Base-by-base conservation (phyloP, 2,113 vertebrate species). In the Buteo buteo region DNA sequence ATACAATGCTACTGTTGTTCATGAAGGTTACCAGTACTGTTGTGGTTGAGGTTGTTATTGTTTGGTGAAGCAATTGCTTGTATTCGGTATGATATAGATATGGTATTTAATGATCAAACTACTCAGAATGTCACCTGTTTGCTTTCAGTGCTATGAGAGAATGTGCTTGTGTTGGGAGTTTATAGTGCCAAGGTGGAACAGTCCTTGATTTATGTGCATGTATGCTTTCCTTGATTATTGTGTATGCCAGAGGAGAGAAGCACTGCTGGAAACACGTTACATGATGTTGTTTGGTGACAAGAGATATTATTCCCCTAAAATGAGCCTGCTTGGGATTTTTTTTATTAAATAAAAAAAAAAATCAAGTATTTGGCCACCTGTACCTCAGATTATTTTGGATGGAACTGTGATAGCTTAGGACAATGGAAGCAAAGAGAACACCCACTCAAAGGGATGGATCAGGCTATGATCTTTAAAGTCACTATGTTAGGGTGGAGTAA, bases 181-280 rank as follows among this genome's bases (percentile, higher is more conserved):
- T 7, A 7, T 34, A 4, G 5, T 38, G 38, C 25, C 22, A 32
- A 10, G 20, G 45, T 34, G 64, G 20, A 80, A 13, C 28, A 57
- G 40, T 52, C 44, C 13, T 54, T 61, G 19, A 32, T 80, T 59
- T 88, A 12, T 17, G 10, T 76, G 16, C 2, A 0, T 57, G 8
- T 58, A 13, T 5, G 8, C 5, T 73, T 78, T 65, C 45, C 18
- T n/a, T 47, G 36, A 16, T 24, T 40, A 28, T 5, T 49, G 8
- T 16, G 6, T 29, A 19, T 64, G 47, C 32, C 13, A 50, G 65
- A 78, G 32, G 19, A 57, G n/a, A 58, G 71, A 16, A 64, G 19
- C 7, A 6, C 25, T 64, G 25, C 13, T 64, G 25, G 11, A 29
- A 82, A 25, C 5, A 12, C 0, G 1, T 49, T 76, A 11, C 0